Evolutionary conservation across 2,113 vertebrate species (phyloP), one percentile per base, ranked within the genome.

Genomic region (Rana temporaria): DNA sequence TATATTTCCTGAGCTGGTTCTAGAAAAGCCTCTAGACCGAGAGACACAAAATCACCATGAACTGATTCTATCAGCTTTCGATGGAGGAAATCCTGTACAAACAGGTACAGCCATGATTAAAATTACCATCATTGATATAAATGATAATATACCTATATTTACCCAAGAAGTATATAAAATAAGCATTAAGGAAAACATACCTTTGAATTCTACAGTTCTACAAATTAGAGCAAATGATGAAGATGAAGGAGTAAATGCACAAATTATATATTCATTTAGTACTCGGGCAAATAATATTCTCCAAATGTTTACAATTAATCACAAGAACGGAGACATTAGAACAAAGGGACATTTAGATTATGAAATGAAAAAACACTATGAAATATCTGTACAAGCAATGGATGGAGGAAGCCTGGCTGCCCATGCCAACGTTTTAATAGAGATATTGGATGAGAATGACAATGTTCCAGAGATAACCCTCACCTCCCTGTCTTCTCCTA

Each of bases 401-500:
- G 93, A 94, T 66, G 55, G 71, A 0, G 93, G 92, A 0, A 87
- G 88, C 7, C 86, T 92, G 19, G 87, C 87, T 4, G 85, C 87
- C 12, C 85, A 91, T 1, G 89, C 88, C 74, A 88, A 84, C 15
- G 20, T 91, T 30, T 85, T 90, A 34, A 78, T 91, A 3, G 80
- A 86, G 57, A 82, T 93, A 26, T 71, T 91, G 0, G 92, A 93
- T 86, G 89, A 86, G 48, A 94, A 94, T 3, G 88, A 92, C 71
- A 87, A 91, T 74, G 2, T 18, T 3, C 97, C 97, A 0, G 96
- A 98, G 72, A 92, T 98, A 0, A 90, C 92, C 6, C 64, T 99
- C 84, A 96, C 94, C 6, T 96, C 96, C 32, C 85, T 97, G 30
- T 95, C 91, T 48, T 94, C 93, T 77, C 92, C 95, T 0, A 92